Evolutionary conservation across 2,113 vertebrate genomes (phyloP).

Genomic region (Xyliphius kryptos): DNA sequence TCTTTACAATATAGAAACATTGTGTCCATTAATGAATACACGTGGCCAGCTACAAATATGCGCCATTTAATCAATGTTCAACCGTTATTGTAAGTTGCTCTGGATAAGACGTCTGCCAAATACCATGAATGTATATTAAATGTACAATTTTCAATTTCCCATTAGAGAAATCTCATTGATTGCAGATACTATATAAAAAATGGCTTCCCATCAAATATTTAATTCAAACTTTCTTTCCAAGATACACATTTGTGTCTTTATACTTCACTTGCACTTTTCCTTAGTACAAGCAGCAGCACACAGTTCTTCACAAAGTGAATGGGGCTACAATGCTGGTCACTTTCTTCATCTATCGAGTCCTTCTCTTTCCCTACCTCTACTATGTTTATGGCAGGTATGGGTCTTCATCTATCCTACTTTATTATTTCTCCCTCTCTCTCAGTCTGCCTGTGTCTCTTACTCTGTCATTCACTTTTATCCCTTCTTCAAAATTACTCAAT

Average conservation of each 20-base stretch:
- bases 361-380: conserved; percentile 92
- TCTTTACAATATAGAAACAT: too few relatives aligned
- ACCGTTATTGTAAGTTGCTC: too few relatives aligned
- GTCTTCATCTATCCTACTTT: conserved; percentile 37
- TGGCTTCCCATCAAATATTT: not conserved
- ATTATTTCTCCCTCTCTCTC: conserved; percentile 27
- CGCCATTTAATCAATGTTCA: too few relatives aligned
- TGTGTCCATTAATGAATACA: too few relatives aligned
- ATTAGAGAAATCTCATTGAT: too few relatives aligned
- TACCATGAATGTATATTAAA: too few relatives aligned
- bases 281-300: conserved; percentile 85
- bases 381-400: conserved; percentile 83
- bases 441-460: not conserved
- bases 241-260: conserved; percentile 45
- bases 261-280: conserved; percentile 40
- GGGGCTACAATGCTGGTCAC: conserved; percentile 82
- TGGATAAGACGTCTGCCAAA: too few relatives aligned
- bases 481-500: not conserved
- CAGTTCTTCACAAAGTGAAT: conserved; percentile 84
- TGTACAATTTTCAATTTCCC: too few relatives aligned
- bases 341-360: conserved; percentile 86
- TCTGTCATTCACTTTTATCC: not conserved
- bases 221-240: conserved; percentile 39
- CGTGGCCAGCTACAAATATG: too few relatives aligned
- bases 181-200: too few relatives aligned